These are phyloP conservation scores for Dufourea novaeangliae DNA, from an alignment of 1,140 invertebrate genomes.

Conservation along the genomic window DNA sequence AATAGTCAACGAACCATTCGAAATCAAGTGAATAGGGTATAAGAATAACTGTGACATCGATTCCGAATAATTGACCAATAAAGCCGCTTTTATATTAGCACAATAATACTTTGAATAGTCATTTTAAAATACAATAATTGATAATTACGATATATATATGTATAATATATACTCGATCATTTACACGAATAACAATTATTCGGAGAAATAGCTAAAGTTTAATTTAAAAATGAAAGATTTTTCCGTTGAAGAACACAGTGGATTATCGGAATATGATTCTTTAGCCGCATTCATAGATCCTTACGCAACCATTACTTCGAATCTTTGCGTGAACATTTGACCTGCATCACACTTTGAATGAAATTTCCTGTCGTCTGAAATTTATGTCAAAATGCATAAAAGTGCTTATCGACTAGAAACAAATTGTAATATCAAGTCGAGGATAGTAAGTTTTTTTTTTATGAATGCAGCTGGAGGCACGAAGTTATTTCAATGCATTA, in stretches of 20 bases:
- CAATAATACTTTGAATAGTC: slow-evolving; percentile 76
- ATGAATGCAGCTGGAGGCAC: slow-evolving; percentile 72
- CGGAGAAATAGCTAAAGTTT: slow-evolving; percentile 65
- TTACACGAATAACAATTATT: slow-evolving; percentile 74
- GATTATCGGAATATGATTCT: slow-evolving; percentile 51
- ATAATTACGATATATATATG: slow-evolving; percentile 71
- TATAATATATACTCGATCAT: slow-evolving; percentile 50
- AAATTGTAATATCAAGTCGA: background rate
- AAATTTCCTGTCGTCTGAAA: background rate
- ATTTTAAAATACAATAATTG: slow-evolving; percentile 75
- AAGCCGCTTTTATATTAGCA: slow-evolving; percentile 76
- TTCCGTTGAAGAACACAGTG: slow-evolving; percentile 62
- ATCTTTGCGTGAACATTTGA: slow-evolving; percentile 18
- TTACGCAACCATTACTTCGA: slow-evolving; percentile 34
- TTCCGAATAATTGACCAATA: slow-evolving; percentile 72
- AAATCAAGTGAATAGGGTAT: slow-evolving; percentile 2
- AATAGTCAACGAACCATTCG: background rate
- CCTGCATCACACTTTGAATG: background rate
- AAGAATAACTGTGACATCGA: slow-evolving; percentile 44
- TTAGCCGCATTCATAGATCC: slow-evolving; percentile 76
- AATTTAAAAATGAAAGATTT: slow-evolving; percentile 28
- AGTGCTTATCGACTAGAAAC: background rate
- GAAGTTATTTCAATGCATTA: slow-evolving; percentile 47
- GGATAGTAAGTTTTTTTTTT: slow-evolving; percentile 50
- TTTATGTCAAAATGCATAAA: background rate